These are phyloP conservation scores for Bombus balteatus DNA, from an alignment of 1,140 invertebrate genomes.

Conservation along the genomic window DNA sequence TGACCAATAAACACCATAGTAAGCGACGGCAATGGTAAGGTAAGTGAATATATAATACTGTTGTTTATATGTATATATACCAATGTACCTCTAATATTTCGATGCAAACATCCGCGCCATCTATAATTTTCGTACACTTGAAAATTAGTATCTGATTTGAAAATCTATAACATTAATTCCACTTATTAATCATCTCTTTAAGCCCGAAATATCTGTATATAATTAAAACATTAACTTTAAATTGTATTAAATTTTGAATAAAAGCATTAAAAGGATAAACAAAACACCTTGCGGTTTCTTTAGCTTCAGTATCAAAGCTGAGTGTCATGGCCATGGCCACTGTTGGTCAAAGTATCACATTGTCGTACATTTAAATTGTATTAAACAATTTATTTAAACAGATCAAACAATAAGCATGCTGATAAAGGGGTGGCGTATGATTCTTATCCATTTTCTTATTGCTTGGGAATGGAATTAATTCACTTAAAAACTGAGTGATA, in stretches of 20 bases:
- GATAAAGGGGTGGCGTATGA: constrained; percentile 14
- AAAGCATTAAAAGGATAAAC: background rate
- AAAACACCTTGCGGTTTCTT: constrained; percentile 12
- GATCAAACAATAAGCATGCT: constrained; percentile 24
- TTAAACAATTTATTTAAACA: constrained; percentile 10
- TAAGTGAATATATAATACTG: too few relatives aligned
- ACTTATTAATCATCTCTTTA: background rate
- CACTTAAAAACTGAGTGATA: too few relatives aligned
- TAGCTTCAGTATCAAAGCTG: background rate
- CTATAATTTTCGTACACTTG: background rate
- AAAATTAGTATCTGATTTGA: background rate
- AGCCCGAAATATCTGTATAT: background rate
- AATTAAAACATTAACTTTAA: background rate
- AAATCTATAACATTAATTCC: background rate
- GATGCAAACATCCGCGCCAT: background rate
- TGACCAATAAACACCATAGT: too few relatives aligned
- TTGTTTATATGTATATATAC: too few relatives aligned
- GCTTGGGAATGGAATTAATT: constrained; percentile 28
- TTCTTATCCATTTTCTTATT: constrained; percentile 45
- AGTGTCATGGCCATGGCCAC: constrained; percentile 11
- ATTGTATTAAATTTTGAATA: too few relatives aligned
- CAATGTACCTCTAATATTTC: too few relatives aligned
- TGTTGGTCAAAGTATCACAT: background rate
- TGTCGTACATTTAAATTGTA: background rate
- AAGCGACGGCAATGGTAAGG: too few relatives aligned